Evolutionary conservation across 2,888 invertebrate genomes (phyloP).

Genomic region (Nasonovia ribisnigri): DNA sequence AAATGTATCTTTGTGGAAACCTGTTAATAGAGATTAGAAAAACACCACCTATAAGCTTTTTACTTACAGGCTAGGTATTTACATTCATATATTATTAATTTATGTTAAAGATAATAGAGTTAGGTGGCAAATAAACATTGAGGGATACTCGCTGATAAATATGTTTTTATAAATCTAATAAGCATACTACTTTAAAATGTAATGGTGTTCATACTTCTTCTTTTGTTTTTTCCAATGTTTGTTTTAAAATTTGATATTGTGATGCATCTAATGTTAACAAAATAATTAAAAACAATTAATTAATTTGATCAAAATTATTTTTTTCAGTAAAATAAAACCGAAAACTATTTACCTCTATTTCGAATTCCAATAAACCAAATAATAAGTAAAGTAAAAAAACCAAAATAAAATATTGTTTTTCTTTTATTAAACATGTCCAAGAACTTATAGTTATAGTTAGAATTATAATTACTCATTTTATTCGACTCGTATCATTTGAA

Average conservation of each 20-base stretch:
- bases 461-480: constrained; percentile 35
- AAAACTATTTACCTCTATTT: constrained; percentile 64
- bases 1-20: neutral
- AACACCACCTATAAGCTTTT: neutral
- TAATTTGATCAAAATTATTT: too few relatives aligned
- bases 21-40: neutral
- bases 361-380: constrained; percentile 66
- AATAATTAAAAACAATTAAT: neutral
- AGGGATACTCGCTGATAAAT: neutral
- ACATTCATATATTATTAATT: neutral
- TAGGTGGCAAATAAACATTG: neutral
- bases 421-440: constrained; percentile 66
- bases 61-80: neutral
- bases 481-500: constrained; percentile 18
- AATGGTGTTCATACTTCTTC: constrained; percentile 33
- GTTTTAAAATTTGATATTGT: constrained; percentile 67
- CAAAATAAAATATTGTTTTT: constrained; percentile 63
- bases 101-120: neutral
- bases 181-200: neutral
- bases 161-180: neutral
- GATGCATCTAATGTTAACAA: constrained; percentile 66
- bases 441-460: constrained; percentile 20
- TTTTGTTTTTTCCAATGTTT: constrained; percentile 66
- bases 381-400: constrained; percentile 64
- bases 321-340: neutral